Base-by-base conservation (phyloP, 37 sponge, comb jelly and placozoan species). In the Diacarnus erythraeanus region DNA sequence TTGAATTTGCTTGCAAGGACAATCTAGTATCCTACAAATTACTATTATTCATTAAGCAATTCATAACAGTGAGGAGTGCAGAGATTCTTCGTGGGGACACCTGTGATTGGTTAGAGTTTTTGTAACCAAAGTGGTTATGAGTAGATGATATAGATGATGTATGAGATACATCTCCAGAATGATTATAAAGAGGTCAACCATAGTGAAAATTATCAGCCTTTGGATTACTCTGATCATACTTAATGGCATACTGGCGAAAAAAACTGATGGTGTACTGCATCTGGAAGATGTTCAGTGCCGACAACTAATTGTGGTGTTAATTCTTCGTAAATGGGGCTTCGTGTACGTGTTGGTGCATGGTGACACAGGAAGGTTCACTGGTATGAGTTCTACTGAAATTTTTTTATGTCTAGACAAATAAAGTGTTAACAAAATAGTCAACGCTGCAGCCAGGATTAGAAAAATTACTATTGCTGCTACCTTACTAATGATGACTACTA, bases 21-120 rank as follows among this genome's bases (percentile, higher is more conserved):
- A 80, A 40, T 40, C 38, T 15, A 72, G 81, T 3, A 80, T 71
- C 29, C 59, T 59, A 37, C 81, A 80, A 80, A n/a, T 80, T 27
- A 39, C 23, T 58, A 34, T 71, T 58, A 27, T 80, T 71, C 71
- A 69, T 70, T 36, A 80, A 40, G 25, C 43, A 56, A 54, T 27
- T 69, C 69, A n/a, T n/a, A n/a, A n/a, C n/a, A n/a, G n/a, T n/a
- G n/a, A 42, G 2, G 9, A 77, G 25, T 1, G 18, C 63, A 26
- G 64, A 38, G 64, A 77, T 77, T 3, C 2, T 35, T 71, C 38
- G 20, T 6, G 38, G 20, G 20, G 34, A 5, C 34, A 15, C 3
- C 5, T 68, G 71, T 17, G 35, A 9, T 20, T n/a, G 20, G 71
- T 1, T 71, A 43, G 43, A 43, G 41, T 8, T 20, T 35, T 25